phyloP scores from a whole-genome alignment of 2,113 vertebrate species.

The Pygoscelis antarcticus region DNA sequence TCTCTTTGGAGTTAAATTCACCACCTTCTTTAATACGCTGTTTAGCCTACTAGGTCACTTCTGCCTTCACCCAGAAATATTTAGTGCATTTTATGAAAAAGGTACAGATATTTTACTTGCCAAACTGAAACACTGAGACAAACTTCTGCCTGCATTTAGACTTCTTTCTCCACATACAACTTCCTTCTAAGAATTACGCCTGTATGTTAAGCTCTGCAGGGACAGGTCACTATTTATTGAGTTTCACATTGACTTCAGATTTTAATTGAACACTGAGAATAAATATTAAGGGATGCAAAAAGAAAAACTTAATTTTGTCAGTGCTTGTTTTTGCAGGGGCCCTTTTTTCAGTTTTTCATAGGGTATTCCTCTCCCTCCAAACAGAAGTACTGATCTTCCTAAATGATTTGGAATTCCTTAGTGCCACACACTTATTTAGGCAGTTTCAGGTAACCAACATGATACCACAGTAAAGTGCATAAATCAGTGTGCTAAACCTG shows the following conservation, averaged over 20 bases:
- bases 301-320: not conserved
- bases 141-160: not conserved
- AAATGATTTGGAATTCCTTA: not conserved
- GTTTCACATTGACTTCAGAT: not conserved
- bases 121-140: not conserved
- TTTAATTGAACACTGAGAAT: not conserved
- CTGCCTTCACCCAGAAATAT: not conserved
- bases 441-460: not conserved
- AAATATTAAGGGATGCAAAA: not conserved
- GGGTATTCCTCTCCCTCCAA: not conserved
- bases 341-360: not conserved
- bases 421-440: not conserved
- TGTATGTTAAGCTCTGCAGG: not conserved
- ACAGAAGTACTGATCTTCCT: not conserved
- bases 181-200: not conserved
- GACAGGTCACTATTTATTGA: not conserved
- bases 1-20: not conserved
- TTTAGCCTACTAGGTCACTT: not conserved
- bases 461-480: not conserved
- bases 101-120: not conserved
- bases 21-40: not conserved
- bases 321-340: not conserved
- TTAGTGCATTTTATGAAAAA: not conserved
- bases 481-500: not conserved
- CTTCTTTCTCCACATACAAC: not conserved